Evolutionary conservation across 2,797 vertebrate species (phyloP).

Genomic region (Cyprinella venusta): DNA sequence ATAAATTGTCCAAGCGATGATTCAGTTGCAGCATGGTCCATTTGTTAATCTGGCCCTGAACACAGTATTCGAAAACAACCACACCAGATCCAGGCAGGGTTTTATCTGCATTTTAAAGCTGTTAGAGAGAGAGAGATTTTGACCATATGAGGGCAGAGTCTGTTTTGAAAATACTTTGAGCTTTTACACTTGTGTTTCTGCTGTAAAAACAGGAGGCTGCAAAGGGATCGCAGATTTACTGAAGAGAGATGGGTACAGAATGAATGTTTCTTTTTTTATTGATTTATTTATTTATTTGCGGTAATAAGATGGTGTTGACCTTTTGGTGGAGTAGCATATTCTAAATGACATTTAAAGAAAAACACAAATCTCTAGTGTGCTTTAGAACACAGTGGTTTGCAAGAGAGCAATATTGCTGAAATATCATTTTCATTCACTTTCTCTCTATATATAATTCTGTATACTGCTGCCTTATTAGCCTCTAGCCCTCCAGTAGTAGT

Average conservation of each 20-base stretch:
- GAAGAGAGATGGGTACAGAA: constrained; percentile 4
- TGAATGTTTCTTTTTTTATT: constrained; percentile 24
- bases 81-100: background rate
- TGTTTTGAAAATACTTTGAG: constrained; percentile 59
- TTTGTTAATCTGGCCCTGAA: constrained; percentile 37
- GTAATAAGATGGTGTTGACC: constrained; percentile 60
- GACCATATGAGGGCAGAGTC: constrained; percentile 62
- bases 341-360: constrained; percentile 60
- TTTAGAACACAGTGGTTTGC: constrained; percentile 47
- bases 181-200: constrained; percentile 44
- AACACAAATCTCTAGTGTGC: constrained; percentile 52
- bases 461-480: constrained; percentile 8
- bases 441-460: background rate
- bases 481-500: constrained; percentile 1
- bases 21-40: constrained; percentile 28
- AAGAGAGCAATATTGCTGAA: constrained; percentile 14
- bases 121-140: constrained; percentile 55
- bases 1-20: constrained; percentile 21
- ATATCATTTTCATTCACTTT: constrained; percentile 6
- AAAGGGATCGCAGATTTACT: background rate
- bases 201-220: background rate
- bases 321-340: constrained; percentile 58
- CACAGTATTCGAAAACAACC: constrained; percentile 6
- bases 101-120: constrained; percentile 35
- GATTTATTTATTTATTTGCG: constrained; percentile 45